phyloP scores from a whole-genome alignment of 2,888 invertebrate species.

The Leucoma salicis region DNA sequence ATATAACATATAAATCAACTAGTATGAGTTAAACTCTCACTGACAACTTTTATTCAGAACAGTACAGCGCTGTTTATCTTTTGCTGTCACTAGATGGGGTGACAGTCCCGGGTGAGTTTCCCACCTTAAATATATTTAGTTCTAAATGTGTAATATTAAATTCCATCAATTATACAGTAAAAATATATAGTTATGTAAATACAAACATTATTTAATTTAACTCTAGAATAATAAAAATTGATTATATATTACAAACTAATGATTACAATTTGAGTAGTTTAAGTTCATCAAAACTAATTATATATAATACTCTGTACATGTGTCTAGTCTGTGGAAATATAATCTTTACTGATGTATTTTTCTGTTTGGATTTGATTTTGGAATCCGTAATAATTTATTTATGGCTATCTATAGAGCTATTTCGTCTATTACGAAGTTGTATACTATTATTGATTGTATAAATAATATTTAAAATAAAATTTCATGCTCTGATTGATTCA shows the following conservation, averaged over 20 bases:
- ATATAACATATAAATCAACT: no score
- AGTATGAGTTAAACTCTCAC: no score
- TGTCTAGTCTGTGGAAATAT: no score
- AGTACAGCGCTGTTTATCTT: neutral
- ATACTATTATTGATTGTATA: no score
- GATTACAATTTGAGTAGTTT: slow-evolving; percentile 32
- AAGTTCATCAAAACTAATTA: slow-evolving; percentile 9
- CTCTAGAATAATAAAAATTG: slow-evolving; percentile 29
- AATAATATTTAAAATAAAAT: no score
- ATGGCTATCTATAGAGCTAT: no score
- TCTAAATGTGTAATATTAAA: no score
- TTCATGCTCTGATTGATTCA: no score
- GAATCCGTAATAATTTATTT: no score
- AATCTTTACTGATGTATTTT: no score
- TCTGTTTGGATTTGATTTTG: no score
- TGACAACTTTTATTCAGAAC: slow-evolving; percentile 6
- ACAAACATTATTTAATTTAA: slow-evolving; percentile 11
- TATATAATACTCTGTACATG: slow-evolving; percentile 33
- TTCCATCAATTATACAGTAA: slow-evolving; percentile 9
- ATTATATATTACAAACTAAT: slow-evolving; percentile 31
- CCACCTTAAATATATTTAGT: neutral
- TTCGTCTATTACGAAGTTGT: no score
- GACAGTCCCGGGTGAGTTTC: neutral
- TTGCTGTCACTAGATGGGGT: neutral
- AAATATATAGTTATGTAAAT: slow-evolving; percentile 32